Base-by-base conservation (phyloP, 35 echinoderm and acorn worm species). In the Lytechinus variegatus region DNA sequence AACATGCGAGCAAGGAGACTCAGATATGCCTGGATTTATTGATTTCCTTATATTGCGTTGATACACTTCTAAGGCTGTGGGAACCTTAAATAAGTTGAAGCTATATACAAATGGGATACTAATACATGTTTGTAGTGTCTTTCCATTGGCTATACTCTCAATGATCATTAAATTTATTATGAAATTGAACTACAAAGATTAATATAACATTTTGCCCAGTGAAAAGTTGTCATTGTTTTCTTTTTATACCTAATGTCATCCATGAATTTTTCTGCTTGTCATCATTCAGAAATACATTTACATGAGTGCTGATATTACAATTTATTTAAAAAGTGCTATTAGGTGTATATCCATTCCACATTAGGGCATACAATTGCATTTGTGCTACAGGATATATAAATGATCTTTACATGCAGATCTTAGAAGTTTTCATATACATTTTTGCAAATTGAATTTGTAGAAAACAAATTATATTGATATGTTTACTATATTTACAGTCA, bases 11-110 rank as follows among this genome's bases (percentile, higher is more conserved):
- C 88, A 79, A 54, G 29, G 52, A 90, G 16, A 44, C 88, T 90
- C 29, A 90, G 12, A 54, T 90, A 90, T 90, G 88, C 88, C 88
- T 90, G 88, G 88, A 44, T 79, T 13, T 90, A 90, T 90, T 54
- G 88, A 90, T 90, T 54, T 52, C 52, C 88, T 14, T 90, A 10
- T 54, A 19, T 54, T 52, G 88, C 52, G 10, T 90, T 90, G 88
- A 90, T 33, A 90, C 88, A 13, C 88, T 90, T 44, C 9, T 44
- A 44, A 90, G 88, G 66, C 66, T 79, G 66, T 79, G 66, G 21
- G 66, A 79, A 79, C 66, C 3, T 4, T 24, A 79, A 66, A 44
- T 44, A 44, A 44, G 2, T 44, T 44, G 33, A 44, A 16, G 21
- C 66, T 4, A 44, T 24, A n/a, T 79, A 5, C n/a, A 1, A 58